Percentiles rank a stretch among this genome's conserved stretches.
Conservation (phyloP, 2,888 invertebrate genomes). For the Drosophila rubida region DNA sequence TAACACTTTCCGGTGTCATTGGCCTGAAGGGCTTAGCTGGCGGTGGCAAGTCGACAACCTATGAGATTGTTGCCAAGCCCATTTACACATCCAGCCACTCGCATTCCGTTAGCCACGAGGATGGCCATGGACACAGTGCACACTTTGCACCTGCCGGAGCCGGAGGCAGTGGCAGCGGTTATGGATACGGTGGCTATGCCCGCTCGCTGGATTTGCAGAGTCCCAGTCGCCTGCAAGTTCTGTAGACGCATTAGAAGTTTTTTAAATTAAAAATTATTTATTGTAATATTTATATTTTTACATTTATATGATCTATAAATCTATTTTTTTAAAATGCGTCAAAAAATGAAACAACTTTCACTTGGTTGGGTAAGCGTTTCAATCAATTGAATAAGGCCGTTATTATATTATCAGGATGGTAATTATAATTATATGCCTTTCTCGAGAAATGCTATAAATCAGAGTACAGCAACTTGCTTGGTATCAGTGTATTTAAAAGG, state of each 20-base stretch:
- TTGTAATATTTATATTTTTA: slow-evolving; percentile 27
- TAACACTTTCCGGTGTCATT: slow-evolving; percentile 91
- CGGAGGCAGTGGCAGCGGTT: slow-evolving; percentile 86
- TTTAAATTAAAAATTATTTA: slow-evolving; percentile 30
- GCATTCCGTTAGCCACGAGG: slow-evolving; percentile 87
- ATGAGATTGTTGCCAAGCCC: slow-evolving; percentile 93
- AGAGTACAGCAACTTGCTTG: no score
- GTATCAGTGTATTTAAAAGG: no score
- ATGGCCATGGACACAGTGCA: slow-evolving; percentile 85
- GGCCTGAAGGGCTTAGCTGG: slow-evolving; percentile 90
- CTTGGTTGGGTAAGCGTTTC: no score
- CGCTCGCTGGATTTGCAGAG: slow-evolving; percentile 78
- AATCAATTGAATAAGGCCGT: no score
- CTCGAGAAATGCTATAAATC: no score
- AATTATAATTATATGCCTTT: no score
- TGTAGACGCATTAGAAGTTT: slow-evolving; percentile 12
- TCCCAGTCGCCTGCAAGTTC: slow-evolving; percentile 55
- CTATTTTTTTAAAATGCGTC: no score
- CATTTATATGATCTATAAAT: no score
- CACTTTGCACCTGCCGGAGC: slow-evolving; percentile 69
- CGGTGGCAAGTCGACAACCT: slow-evolving; percentile 91
- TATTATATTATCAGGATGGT: no score
- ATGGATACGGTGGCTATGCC: slow-evolving; percentile 86
- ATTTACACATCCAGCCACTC: slow-evolving; percentile 89
- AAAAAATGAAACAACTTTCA: no score